phyloP scores from a whole-genome alignment of 1,140 invertebrate species.

The Drosophila setifemur region DNA sequence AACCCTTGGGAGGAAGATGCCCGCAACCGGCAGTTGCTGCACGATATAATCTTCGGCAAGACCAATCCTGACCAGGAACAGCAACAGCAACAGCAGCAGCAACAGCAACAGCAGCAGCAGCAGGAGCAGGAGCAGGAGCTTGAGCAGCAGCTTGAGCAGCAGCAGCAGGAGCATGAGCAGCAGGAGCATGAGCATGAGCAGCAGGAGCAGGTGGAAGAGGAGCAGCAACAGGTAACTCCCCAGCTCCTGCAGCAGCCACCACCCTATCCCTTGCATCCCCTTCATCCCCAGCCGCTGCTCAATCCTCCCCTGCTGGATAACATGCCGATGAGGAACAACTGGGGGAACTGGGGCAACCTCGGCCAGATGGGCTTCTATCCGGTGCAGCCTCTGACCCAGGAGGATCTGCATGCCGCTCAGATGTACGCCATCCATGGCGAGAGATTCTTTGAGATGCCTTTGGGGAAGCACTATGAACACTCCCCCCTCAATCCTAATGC shows the following conservation, averaged over 20 bases:
- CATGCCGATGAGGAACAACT: too few species aligned
- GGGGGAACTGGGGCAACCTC: too few species aligned
- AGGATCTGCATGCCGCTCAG: background rate
- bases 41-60: too few species aligned
- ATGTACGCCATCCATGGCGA: background rate
- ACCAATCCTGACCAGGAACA: too few species aligned
- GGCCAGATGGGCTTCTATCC: background rate
- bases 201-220: background rate
- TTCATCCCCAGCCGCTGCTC: too few species aligned
- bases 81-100: constrained; percentile 1
- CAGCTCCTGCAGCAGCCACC: too few species aligned
- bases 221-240: background rate
- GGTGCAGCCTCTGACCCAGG: background rate
- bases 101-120: background rate
- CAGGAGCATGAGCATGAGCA: background rate
- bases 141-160: constrained; percentile 3
- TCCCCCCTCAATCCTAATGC: background rate
- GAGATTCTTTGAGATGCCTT: background rate
- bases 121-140: background rate
- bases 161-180: background rate
- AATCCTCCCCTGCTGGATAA: too few species aligned
- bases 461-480: background rate
- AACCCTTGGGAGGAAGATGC: too few species aligned
- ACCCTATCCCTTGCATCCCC: too few species aligned
- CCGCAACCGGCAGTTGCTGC: background rate